A percentile compares a stretch with the other conserved stretches of the same genome.
These are phyloP conservation scores for Serrognathus titanus DNA, from an alignment of 2,888 invertebrate species.

Conservation along the genomic window DNA sequence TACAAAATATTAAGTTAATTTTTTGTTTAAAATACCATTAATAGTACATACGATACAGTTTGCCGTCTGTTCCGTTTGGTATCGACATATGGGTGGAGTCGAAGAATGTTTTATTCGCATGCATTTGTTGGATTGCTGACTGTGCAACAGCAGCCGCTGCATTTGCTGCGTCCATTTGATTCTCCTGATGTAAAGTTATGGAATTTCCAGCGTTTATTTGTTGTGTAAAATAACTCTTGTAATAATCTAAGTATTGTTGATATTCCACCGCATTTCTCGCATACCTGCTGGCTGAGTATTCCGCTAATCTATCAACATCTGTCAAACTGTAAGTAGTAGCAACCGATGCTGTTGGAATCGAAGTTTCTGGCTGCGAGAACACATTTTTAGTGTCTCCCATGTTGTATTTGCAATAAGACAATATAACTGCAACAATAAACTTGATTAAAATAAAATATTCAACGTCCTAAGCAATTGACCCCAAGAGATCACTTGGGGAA, in stretches of 20 bases:
- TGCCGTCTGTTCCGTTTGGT: conserved; percentile 64
- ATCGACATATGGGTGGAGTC: conserved; percentile 51
- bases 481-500: too few relatives aligned
- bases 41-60: conserved; percentile 57
- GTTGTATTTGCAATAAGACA: conserved; percentile 58
- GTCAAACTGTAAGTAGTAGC: conserved; percentile 56
- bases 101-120: conserved; percentile 48
- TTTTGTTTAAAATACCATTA: background rate
- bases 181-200: conserved; percentile 51
- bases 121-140: conserved; percentile 72
- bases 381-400: conserved; percentile 49
- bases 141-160: conserved; percentile 88
- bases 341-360: conserved; percentile 46
- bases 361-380: conserved; percentile 46
- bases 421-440: conserved; percentile 45
- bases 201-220: conserved; percentile 58
- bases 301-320: conserved; percentile 70
- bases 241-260: conserved; percentile 67
- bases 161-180: conserved; percentile 72
- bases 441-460: too few relatives aligned
- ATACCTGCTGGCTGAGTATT: conserved; percentile 72
- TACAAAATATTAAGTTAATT: conserved; percentile 30
- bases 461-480: too few relatives aligned
- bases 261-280: conserved; percentile 70
- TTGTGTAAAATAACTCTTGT: conserved; percentile 69